Base-by-base conservation (phyloP, 2,113 vertebrate species). In the Microcebus murinus region DNA sequence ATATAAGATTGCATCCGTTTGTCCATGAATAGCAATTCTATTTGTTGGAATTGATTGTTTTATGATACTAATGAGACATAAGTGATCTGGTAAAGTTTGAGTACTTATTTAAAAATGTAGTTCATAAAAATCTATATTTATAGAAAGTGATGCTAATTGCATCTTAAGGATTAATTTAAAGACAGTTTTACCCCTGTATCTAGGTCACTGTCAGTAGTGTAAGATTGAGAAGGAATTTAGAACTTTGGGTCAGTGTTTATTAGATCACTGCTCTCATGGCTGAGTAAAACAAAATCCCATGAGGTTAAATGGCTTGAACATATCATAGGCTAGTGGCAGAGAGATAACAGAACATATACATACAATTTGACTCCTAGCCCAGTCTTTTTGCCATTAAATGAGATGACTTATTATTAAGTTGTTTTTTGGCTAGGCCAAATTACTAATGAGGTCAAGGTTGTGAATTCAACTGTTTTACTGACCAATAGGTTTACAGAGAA, bases 391-490 rank as follows among this genome's bases (percentile, higher is more conserved):
- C 80, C 85, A 61, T 36, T 71, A 95, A 96, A 84, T 42, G 80
- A 90, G 7, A 67, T 21, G 87, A 55, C 61, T 97, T 55, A 52
- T 86, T 96, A 94, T 85, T 87, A 68, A 52, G 59, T 79, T 92
- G 45, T 74, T 91, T 94, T 97, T 67, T 96, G 91, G 81, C 70
- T 94, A 94, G 91, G 42, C 94, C 86, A 94, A 88, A 97, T 92
- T 97, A 93, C 63, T 95, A 96, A 95, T 34, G 36, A 95, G 80
- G 70, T 96, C 80, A 96, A 90, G 70, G 25, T 17, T 90, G 71
- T 82, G 63, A 91, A 95, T 92, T 82, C 59, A 92, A 87, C 95
- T 92, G 6, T 96, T 93, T 94, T 67, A 90, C 57, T 92, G 63
- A 84, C 67, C 67, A 91, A 76, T 76, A 96, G 52, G 84, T 21